phyloP scores from a whole-genome alignment of 2,113 vertebrate species.

The Choloepus hoffmanni region DNA sequence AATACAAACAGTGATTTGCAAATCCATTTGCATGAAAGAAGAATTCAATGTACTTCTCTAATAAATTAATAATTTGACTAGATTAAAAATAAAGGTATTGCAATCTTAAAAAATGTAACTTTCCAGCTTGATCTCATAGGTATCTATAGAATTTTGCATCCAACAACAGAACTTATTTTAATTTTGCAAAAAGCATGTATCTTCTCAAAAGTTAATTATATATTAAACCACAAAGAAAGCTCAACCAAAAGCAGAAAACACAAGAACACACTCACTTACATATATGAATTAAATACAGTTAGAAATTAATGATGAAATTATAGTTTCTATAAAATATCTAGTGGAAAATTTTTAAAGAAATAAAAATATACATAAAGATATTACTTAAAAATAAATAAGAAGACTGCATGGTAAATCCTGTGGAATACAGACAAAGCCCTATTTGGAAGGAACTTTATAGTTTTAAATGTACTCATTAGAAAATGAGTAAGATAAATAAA shows the following conservation, averaged over 20 bases:
- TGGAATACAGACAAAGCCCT: neutral
- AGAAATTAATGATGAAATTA: too few species aligned
- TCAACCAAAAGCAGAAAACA: neutral
- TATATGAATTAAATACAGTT: too few species aligned
- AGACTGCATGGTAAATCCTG: too few species aligned
- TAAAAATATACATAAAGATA: too few species aligned
- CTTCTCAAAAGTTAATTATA: neutral
- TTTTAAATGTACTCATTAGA: neutral
- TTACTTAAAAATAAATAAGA: too few species aligned
- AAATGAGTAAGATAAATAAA: neutral
- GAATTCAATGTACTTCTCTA: too few species aligned
- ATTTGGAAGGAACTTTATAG: too few species aligned
- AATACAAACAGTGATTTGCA: too few species aligned
- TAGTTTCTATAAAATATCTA: too few species aligned
- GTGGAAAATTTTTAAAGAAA: too few species aligned
- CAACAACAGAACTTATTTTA: neutral
- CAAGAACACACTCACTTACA: too few species aligned
- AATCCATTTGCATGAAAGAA: too few species aligned
- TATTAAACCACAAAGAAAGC: neutral
- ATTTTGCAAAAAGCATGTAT: neutral
- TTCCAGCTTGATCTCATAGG: neutral
- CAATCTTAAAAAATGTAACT: neutral
- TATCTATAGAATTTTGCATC: neutral
- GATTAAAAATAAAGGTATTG: neutral
- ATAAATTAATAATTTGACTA: neutral